Percentiles rank a stretch among this genome's conserved stretches.
phyloP scores from a whole-genome alignment of 2,113 vertebrate species.

The Physeter macrocephalus region DNA sequence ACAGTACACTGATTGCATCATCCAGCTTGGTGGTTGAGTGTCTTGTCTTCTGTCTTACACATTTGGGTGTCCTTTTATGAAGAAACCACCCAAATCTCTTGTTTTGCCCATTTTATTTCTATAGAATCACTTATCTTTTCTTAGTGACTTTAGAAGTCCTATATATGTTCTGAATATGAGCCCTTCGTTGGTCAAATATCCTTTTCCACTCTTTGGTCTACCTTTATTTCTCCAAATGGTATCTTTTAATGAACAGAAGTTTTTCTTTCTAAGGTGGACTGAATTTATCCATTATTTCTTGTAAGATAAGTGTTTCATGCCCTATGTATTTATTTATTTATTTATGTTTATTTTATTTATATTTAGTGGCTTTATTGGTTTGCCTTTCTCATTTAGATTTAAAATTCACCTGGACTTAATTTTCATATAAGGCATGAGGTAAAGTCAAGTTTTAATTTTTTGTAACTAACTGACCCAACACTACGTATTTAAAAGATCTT shows the following conservation, averaged over 20 bases:
- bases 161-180: not conserved
- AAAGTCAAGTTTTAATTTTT: not conserved
- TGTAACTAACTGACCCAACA: not conserved
- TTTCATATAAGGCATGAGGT: not conserved
- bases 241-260: not conserved
- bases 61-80: not conserved
- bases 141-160: not conserved
- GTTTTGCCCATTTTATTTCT: not conserved
- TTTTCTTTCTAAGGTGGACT: not conserved
- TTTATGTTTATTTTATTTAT: not conserved
- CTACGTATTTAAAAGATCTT: not conserved
- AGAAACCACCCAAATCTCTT: not conserved
- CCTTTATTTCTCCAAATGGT: not conserved
- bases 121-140: not conserved
- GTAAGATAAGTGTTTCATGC: not conserved
- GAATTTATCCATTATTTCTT: not conserved
- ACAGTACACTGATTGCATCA: not conserved
- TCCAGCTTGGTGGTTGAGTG: not conserved
- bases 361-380: not conserved
- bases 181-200: not conserved
- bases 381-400: not conserved
- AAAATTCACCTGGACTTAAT: not conserved
- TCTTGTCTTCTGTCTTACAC: not conserved
- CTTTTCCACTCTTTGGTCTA: not conserved
- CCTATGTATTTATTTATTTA: not conserved